Base-by-base conservation (phyloP, 2,113 vertebrate genomes). In the Thinocorus orbignyianus region DNA sequence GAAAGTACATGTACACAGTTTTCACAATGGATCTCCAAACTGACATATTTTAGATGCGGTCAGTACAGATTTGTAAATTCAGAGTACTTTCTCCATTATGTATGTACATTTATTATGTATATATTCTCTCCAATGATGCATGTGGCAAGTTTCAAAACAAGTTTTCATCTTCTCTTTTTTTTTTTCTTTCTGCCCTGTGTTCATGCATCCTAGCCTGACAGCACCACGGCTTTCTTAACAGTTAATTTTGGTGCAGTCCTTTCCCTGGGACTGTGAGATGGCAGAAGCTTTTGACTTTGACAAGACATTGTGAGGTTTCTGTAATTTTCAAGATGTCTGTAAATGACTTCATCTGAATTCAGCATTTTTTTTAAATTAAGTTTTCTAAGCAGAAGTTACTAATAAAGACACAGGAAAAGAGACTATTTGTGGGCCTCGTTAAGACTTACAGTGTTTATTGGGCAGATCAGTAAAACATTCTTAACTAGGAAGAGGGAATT, bases 291-390 rank as follows among this genome's bases (percentile, higher is more conserved):
- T 77, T 88, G 26, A 78, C 7, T 81, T 88, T 77, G 76, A 51
- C 8, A 81, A n/a, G 11, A 22, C 2, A 11, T 44, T 52, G 16
- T 0, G 1, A 60, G 13, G 7, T 61, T 84, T 87, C 30, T 93
- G 77, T 84, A 5, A 54, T 79, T 96, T 93, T 93, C 31, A 64
- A 60, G n/a, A 33, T 57, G 24, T 52, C 25, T 74, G 3, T 58
- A n/a, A n/a, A 14, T 90, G 42, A 28, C 12, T 66, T 49, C 2
- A 19, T 44, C 22, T 55, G 74, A 48, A 18, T 70, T 51, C 49
- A 49, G 6, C 17, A 3, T 60, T 54, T 51, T 25, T 3, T 46
- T 10, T 0, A 19, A 86, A 41, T 14, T 1, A 69, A 13, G 8
- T 22, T 83, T 86, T 81, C 49, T 60, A 64, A 87, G 39, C 9